Percentiles rank a stretch among this genome's conserved stretches.
Conservation (phyloP, 2,113 vertebrate genomes). For the Carassius carassius region DNA sequence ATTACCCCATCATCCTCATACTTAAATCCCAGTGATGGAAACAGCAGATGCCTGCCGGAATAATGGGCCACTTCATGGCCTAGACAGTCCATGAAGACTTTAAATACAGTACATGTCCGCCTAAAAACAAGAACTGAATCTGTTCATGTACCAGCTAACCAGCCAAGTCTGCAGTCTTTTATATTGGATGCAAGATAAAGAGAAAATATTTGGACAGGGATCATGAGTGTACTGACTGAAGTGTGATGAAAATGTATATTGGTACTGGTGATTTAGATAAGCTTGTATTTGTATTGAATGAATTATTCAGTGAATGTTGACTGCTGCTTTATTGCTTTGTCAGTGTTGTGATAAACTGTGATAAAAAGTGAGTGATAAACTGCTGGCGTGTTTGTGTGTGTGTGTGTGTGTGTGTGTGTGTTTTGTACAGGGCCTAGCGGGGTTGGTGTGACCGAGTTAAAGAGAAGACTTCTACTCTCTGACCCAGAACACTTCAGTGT, state of each 20-base stretch:
- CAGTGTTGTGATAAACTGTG: background rate
- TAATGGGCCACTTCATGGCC: slow-evolving; percentile 39
- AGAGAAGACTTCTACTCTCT: slow-evolving; percentile 87
- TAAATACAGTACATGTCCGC: slow-evolving; percentile 16
- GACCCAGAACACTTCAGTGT: slow-evolving; percentile 86
- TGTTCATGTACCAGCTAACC: slow-evolving; percentile 1
- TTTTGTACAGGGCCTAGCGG: slow-evolving; percentile 81
- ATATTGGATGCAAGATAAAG: background rate
- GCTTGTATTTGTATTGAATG: too few species aligned
- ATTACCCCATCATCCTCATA: slow-evolving; percentile 46
- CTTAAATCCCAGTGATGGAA: slow-evolving; percentile 53
- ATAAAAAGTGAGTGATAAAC: too few species aligned
- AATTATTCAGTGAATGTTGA: too few species aligned
- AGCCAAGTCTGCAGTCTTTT: slow-evolving; percentile 18
- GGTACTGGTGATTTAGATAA: too few species aligned
- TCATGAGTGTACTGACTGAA: background rate
- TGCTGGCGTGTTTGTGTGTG: background rate
- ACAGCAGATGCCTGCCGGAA: slow-evolving; percentile 49
- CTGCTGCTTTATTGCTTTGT: too few species aligned
- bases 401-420: slow-evolving; percentile 20
- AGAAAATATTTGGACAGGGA: slow-evolving; percentile 26
- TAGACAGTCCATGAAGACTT: slow-evolving; percentile 18
- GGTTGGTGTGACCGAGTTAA: slow-evolving; percentile 89
- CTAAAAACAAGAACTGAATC: background rate
- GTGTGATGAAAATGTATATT: too few species aligned